Conservation (phyloP, 2,888 invertebrate genomes). For the Dioctria linearis region DNA sequence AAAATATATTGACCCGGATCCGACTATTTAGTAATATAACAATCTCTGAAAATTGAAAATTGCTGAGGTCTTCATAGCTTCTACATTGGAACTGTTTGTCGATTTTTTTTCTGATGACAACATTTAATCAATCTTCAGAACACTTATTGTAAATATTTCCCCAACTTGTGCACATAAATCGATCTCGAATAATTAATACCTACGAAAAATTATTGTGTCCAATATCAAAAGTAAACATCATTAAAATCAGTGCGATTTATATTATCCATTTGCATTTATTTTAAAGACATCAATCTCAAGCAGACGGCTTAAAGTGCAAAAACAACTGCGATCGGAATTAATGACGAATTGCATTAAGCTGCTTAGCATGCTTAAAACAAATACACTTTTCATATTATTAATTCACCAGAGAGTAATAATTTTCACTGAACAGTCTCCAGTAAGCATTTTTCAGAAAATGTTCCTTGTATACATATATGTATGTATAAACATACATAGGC, state of each 20-base stretch:
- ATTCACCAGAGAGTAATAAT: not conserved
- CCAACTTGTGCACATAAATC: no score
- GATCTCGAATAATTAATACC: no score
- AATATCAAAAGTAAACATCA: slow-evolving; percentile 32
- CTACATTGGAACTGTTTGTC: no score
- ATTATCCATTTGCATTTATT: slow-evolving; percentile 16
- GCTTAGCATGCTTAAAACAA: slow-evolving; percentile 37
- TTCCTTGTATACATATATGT: not conserved
- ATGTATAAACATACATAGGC: no score
- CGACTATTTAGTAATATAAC: no score
- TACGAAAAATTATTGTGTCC: no score
- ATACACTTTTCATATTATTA: slow-evolving; percentile 21
- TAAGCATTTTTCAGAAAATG: slow-evolving; percentile 35
- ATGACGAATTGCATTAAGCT: slow-evolving; percentile 39
- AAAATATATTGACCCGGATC: no score
- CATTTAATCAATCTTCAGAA: no score
- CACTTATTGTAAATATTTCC: no score
- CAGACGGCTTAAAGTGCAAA: slow-evolving; percentile 2
- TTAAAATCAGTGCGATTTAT: slow-evolving; percentile 6
- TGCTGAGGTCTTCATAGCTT: no score
- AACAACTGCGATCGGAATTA: slow-evolving; percentile 22
- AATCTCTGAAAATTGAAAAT: no score
- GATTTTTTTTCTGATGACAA: no score
- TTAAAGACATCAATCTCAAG: slow-evolving; percentile 12
- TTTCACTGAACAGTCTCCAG: not conserved